These are phyloP conservation scores for Phocides pigmalion DNA, from an alignment of 1,140 invertebrate genomes.

Conservation along the genomic window DNA sequence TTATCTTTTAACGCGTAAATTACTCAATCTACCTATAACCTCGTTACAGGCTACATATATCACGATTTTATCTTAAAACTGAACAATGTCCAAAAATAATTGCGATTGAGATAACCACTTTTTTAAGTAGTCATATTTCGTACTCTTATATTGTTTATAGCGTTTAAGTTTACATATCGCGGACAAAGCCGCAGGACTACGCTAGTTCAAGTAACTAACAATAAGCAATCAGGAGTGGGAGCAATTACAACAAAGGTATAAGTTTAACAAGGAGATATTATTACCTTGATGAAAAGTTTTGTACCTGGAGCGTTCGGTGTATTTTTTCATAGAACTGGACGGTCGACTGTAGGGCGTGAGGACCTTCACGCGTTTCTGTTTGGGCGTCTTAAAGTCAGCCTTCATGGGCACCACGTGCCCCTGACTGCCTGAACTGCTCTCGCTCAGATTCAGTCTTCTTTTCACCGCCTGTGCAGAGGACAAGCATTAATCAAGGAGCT, in stretches of 20 bases:
- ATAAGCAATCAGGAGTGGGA: background rate
- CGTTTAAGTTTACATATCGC: too few species aligned
- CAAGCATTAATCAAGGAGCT: too few species aligned
- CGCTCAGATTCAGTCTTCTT: constrained; percentile 89
- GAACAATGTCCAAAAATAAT: too few species aligned
- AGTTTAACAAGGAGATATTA: constrained; percentile 35
- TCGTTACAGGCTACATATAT: too few species aligned
- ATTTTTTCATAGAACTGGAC: constrained; percentile 82
- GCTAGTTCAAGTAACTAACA: background rate
- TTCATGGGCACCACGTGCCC: constrained; percentile 84
- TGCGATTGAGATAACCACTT: too few species aligned
- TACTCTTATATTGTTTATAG: too few species aligned
- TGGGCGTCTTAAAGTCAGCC: constrained; percentile 85
- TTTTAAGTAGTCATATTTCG: too few species aligned
- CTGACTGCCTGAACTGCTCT: constrained; percentile 78
- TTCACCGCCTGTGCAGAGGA: constrained; percentile 86
- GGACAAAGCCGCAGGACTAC: too few species aligned
- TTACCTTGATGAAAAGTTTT: constrained; percentile 60
- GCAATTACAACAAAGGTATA: background rate
- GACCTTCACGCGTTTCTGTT: constrained; percentile 84
- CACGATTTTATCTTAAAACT: too few species aligned
- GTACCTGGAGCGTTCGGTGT: constrained; percentile 82
- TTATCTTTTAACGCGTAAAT: too few species aligned
- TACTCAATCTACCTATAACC: too few species aligned
- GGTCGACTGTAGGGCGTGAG: constrained; percentile 78